Conservation (phyloP, 2,113 vertebrate species). For the Vireo altiloquus region DNA sequence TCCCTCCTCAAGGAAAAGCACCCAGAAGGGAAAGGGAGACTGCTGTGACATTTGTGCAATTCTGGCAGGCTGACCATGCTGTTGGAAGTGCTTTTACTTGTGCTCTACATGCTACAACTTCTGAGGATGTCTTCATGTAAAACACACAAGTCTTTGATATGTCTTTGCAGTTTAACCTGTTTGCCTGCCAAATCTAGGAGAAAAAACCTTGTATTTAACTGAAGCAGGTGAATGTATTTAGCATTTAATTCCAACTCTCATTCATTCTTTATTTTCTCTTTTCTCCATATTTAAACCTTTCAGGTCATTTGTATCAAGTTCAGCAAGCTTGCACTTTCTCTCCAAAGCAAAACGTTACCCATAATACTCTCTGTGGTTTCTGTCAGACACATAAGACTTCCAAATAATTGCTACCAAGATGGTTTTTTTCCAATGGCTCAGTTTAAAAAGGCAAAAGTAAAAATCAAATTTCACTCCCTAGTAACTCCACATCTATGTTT, state of each 20-base stretch:
- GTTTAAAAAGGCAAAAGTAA: constrained; percentile 34
- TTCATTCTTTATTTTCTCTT: constrained; percentile 30
- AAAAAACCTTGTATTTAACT: not conserved
- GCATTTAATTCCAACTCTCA: not conserved
- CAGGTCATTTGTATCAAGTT: constrained; percentile 42
- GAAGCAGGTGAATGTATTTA: not conserved
- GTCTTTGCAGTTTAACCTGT: not conserved
- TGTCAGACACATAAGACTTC: not conserved
- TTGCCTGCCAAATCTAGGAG: not conserved
- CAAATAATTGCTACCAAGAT: not conserved
- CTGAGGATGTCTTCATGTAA: not conserved
- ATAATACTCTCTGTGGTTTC: not conserved
- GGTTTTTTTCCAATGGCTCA: not conserved
- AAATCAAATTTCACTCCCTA: constrained; percentile 45
- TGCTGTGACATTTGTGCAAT: not conserved
- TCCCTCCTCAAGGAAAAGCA: not conserved
- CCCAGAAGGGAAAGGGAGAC: not conserved
- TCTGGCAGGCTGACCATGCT: not conserved
- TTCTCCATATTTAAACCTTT: not conserved
- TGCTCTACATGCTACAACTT: not conserved
- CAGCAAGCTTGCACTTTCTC: constrained; percentile 59
- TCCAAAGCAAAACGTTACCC: not conserved
- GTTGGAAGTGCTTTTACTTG: not conserved
- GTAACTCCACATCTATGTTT: constrained; percentile 58
- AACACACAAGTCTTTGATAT: not conserved